phyloP scores from a whole-genome alignment of 2,888 invertebrate genomes.

The Polyommatus icarus region DNA sequence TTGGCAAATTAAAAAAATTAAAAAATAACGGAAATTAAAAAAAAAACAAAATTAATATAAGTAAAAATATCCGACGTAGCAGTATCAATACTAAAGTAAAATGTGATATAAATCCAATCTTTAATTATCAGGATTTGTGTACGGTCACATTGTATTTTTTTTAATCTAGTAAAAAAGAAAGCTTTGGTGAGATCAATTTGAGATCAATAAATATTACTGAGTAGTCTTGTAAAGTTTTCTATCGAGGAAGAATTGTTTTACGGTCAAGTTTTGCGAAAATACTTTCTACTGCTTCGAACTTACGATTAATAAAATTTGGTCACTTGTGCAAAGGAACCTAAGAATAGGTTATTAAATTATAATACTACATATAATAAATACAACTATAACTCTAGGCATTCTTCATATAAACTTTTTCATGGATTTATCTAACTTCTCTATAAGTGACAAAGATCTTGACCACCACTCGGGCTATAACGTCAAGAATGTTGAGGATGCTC shows the following conservation, averaged over 20 bases:
- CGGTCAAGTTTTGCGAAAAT: background rate
- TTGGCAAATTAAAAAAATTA: background rate
- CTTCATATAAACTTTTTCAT: background rate
- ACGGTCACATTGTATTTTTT: background rate
- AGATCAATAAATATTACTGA: conserved; percentile 10
- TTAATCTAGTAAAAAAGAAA: background rate
- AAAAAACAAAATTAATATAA: background rate
- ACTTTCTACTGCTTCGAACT: background rate
- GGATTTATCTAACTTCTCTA: background rate
- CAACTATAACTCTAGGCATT: background rate
- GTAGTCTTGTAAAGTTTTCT: background rate
- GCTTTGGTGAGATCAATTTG: background rate
- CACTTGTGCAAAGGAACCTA: background rate
- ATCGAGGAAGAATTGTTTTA: background rate
- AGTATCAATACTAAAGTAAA: background rate
- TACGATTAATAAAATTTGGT: conserved; percentile 6
- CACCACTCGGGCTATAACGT: background rate
- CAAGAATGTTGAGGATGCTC: background rate
- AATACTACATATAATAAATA: background rate
- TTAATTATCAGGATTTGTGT: background rate
- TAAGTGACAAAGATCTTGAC: background rate
- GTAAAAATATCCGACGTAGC: background rate
- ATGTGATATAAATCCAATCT: background rate
- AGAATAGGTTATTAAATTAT: background rate
- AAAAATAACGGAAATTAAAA: background rate